A percentile compares a stretch with the other conserved stretches of the same genome.
These are phyloP conservation scores for Sycophaga agraensis DNA, from an alignment of 1,140 invertebrate genomes.

Conservation along the genomic window DNA sequence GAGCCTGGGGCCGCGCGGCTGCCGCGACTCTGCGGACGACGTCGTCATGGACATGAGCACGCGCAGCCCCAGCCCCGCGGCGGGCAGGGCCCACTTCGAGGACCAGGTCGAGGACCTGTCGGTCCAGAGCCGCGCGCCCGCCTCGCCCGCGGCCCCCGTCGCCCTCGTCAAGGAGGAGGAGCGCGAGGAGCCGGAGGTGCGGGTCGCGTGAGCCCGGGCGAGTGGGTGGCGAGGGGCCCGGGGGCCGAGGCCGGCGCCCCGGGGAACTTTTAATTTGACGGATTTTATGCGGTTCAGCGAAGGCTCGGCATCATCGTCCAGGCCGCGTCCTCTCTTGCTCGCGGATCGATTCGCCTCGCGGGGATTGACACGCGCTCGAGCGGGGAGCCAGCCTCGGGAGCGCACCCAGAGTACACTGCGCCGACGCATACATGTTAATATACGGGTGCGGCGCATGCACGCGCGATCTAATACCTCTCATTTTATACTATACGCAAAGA, in stretches of 20 bases:
- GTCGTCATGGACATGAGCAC: slow-evolving; percentile 24
- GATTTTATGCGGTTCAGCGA: not conserved
- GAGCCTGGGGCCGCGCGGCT: no score
- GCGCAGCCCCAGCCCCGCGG: slow-evolving; percentile 26
- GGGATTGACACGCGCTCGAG: no score
- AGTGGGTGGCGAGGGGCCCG: not conserved
- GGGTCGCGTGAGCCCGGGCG: not conserved
- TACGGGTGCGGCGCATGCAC: not conserved
- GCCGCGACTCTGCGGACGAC: no score
- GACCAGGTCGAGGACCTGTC: slow-evolving; percentile 60
- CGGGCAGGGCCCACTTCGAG: slow-evolving; percentile 13
- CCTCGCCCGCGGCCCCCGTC: not conserved
- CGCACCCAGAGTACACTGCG: no score
- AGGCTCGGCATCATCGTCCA: no score
- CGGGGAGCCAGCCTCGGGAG: no score
- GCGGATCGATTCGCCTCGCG: no score
- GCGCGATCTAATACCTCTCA: not conserved
- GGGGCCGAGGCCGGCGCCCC: not conserved
- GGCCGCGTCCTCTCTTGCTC: not conserved
- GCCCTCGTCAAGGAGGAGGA: not conserved
- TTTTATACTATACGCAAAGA: not conserved
- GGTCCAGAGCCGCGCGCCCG: slow-evolving; percentile 29
- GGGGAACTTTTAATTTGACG: slow-evolving; percentile 3
- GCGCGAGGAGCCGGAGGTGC: not conserved
- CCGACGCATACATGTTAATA: not conserved